Evolutionary conservation across 2,888 invertebrate genomes (phyloP).

Genomic region (Drosophila merina): DNA sequence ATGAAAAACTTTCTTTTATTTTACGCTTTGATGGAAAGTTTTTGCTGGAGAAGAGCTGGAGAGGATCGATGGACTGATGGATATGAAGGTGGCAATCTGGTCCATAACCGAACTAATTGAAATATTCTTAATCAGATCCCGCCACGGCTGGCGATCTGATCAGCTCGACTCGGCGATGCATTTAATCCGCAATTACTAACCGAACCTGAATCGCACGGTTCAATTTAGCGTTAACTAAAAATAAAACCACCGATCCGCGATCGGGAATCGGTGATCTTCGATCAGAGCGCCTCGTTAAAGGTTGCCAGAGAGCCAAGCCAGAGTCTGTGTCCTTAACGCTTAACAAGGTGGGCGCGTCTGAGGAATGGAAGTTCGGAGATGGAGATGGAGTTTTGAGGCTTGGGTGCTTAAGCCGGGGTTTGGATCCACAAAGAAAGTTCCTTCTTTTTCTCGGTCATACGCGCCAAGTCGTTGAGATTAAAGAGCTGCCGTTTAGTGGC

Average conservation of each 20-base stretch:
- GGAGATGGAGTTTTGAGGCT: constrained; percentile 7
- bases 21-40: constrained; percentile 58
- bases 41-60: background rate
- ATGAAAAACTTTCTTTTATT: constrained; percentile 60
- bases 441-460: constrained; percentile 26
- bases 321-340: constrained; percentile 63
- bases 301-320: no score
- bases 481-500: constrained; percentile 80
- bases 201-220: constrained; percentile 45
- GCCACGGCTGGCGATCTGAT: constrained; percentile 34
- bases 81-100: constrained; percentile 32
- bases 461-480: constrained; percentile 74
- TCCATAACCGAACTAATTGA: constrained; percentile 65
- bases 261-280: constrained; percentile 4
- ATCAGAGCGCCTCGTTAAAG: constrained; percentile 44
- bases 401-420: constrained; percentile 7
- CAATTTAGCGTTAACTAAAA: constrained; percentile 73
- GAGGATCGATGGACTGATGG: constrained; percentile 17
- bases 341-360: constrained; percentile 76
- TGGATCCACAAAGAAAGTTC: constrained; percentile 61
- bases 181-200: constrained; percentile 74
- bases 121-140: constrained; percentile 79
- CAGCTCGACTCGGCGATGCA: constrained; percentile 49
- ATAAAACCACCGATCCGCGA: constrained; percentile 42
- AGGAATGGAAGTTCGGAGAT: constrained; percentile 3